These are phyloP conservation scores for Probaryconus sp. DNA, from an alignment of 1,140 invertebrate genomes.

Conservation along the genomic window DNA sequence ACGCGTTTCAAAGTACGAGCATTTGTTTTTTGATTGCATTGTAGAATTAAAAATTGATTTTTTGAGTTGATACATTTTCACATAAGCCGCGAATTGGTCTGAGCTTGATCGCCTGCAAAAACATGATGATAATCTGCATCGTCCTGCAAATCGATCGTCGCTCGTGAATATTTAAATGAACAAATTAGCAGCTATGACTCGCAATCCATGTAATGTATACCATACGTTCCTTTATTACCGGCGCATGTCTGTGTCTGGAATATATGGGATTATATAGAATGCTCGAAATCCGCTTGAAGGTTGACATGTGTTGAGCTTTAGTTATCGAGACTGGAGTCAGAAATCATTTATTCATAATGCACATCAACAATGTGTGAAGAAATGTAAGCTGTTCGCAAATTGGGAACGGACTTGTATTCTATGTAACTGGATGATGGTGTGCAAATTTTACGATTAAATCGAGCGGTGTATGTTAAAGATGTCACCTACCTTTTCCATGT, in stretches of 20 bases:
- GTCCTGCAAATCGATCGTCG: constrained; percentile 48
- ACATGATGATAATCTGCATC: constrained; percentile 48
- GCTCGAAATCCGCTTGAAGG: constrained; percentile 46
- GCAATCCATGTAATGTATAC: constrained; percentile 32
- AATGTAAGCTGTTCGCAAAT: background rate
- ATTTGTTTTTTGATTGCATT: constrained; percentile 26
- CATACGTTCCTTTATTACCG: constrained; percentile 34
- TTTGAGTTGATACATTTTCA: constrained; percentile 26
- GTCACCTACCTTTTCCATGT: no score
- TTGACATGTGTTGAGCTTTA: constrained; percentile 40
- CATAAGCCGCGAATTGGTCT: constrained; percentile 31
- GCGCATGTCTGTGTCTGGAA: constrained; percentile 14
- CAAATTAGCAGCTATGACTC: constrained; percentile 55
- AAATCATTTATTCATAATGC: constrained; percentile 32
- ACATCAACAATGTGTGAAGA: constrained; percentile 11
- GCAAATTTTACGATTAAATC: no score
- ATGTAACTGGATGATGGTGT: background rate
- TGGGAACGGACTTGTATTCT: background rate
- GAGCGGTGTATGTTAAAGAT: no score
- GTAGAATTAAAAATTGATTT: constrained; percentile 30
- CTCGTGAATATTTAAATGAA: constrained; percentile 61
- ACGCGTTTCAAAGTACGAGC: background rate
- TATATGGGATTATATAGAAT: constrained; percentile 50
- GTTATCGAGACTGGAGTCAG: constrained; percentile 23
- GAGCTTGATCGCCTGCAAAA: constrained; percentile 49